Percentiles rank a stretch among this genome's conserved stretches.
phyloP scores from a whole-genome alignment of 2,113 vertebrate genomes.

The Polypterus bichir region DNA sequence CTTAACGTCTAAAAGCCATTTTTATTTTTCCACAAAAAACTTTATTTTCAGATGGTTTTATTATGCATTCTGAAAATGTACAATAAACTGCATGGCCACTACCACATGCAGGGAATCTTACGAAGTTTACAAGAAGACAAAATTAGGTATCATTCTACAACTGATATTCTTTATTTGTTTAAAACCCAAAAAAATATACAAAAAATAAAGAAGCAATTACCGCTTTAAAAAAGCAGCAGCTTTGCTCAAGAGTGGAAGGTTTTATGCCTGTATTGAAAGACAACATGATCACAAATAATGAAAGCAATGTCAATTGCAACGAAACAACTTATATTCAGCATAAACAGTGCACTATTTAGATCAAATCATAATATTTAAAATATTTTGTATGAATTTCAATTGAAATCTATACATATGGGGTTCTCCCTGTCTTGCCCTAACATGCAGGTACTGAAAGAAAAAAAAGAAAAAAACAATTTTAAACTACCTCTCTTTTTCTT shows the following conservation, averaged over 20 bases:
- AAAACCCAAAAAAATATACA: conserved; percentile 59
- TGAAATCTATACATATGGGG: conserved; percentile 51
- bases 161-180: conserved; percentile 54
- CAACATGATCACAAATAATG: conserved; percentile 83
- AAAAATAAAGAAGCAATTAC: conserved; percentile 93
- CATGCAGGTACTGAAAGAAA: conserved; percentile 57
- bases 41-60: conserved; percentile 62
- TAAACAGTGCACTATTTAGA: conserved; percentile 70
- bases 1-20: conserved; percentile 19
- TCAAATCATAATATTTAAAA: conserved; percentile 68
- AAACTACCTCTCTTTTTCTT: conserved; percentile 10
- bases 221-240: conserved; percentile 89
- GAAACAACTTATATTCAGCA: conserved; percentile 61
- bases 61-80: conserved; percentile 75
- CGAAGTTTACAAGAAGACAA: conserved; percentile 73
- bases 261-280: conserved; percentile 87
- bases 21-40: conserved; percentile 53
- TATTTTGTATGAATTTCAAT: conserved; percentile 40
- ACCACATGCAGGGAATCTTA: conserved; percentile 70
- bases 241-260: conserved; percentile 83
- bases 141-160: conserved; percentile 58
- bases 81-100: conserved; percentile 67
- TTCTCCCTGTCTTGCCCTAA: conserved; percentile 47
- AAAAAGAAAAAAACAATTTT: conserved; percentile 4
- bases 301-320: conserved; percentile 52